Percentiles rank a stretch among this genome's conserved stretches.
phyloP scores from a whole-genome alignment of 1,140 invertebrate species.

The Cydia strobilella region DNA sequence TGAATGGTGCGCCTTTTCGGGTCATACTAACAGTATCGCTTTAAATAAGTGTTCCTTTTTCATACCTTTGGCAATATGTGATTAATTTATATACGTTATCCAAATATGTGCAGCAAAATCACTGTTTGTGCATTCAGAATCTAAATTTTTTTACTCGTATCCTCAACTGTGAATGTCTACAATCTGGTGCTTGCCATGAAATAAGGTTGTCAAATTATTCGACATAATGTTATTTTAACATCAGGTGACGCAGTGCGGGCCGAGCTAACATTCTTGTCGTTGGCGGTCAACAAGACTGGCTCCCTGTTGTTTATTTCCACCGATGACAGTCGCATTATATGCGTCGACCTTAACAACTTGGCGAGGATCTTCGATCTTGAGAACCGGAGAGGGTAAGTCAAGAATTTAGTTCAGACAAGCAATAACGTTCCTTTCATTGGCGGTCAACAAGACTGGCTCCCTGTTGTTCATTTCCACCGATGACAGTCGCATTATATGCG shows the following conservation, averaged over 20 bases:
- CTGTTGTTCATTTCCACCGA: conserved; percentile 65
- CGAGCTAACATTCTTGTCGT: conserved; percentile 54
- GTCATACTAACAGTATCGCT: too few relatives aligned
- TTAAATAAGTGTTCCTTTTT: too few relatives aligned
- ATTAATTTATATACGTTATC: too few relatives aligned
- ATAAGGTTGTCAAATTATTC: too few relatives aligned
- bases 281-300: conserved; percentile 66
- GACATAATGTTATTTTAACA: too few relatives aligned
- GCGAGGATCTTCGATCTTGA: conserved; percentile 60
- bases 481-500: conserved; percentile 62
- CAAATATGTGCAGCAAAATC: too few relatives aligned
- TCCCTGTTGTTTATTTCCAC: conserved; percentile 66
- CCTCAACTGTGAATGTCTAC: too few relatives aligned
- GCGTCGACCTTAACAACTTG: conserved; percentile 64
- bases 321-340: conserved; percentile 63
- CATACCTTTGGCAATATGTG: too few relatives aligned
- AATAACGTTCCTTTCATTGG: conserved; percentile 57
- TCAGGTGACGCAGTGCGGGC: conserved; percentile 40
- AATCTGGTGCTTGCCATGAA: too few relatives aligned
- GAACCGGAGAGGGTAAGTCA: conserved; percentile 66
- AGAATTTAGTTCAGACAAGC: conserved; percentile 23
- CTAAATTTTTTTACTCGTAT: too few relatives aligned
- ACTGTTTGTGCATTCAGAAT: too few relatives aligned
- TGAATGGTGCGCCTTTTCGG: too few relatives aligned
- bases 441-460: conserved; percentile 64